Conservation (phyloP, 2,888 invertebrate species). For the Torymus tubicola region DNA sequence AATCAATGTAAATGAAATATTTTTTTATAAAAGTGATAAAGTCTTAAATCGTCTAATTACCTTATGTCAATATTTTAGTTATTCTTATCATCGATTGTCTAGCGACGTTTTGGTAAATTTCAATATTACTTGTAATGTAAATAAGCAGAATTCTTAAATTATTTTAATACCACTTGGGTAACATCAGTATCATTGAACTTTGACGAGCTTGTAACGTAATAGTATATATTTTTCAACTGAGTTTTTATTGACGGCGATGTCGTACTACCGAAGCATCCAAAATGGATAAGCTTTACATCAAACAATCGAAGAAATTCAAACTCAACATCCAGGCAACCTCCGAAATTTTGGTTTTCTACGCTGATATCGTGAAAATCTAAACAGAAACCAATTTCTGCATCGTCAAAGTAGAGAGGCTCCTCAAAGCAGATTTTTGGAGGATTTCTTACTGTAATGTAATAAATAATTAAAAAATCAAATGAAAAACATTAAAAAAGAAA, state of each 20-base stretch:
- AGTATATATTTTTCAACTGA: neutral
- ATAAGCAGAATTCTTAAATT: no score
- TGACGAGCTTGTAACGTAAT: slow-evolving; percentile 5
- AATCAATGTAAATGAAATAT: no score
- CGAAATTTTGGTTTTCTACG: slow-evolving; percentile 60
- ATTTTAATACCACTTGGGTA: no score
- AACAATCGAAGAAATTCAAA: slow-evolving; percentile 28
- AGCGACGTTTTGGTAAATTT: no score
- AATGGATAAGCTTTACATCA: slow-evolving; percentile 80
- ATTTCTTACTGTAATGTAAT: slow-evolving; percentile 64
- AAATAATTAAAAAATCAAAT: no score
- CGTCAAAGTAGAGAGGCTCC: slow-evolving; percentile 62
- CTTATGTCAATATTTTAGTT: no score
- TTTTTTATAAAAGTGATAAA: no score
- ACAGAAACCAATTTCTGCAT: slow-evolving; percentile 64
- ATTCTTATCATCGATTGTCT: no score
- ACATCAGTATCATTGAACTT: neutral
- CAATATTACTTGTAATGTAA: no score
- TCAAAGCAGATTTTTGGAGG: slow-evolving; percentile 69
- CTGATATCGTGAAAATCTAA: slow-evolving; percentile 66
- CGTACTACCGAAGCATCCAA: slow-evolving; percentile 49
- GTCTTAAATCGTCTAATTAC: no score
- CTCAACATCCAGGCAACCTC: slow-evolving; percentile 65
- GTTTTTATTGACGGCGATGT: neutral
- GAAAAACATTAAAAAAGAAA: no score